Conservation (phyloP, 1,140 invertebrate species). For the Lanistes nyassanus region DNA sequence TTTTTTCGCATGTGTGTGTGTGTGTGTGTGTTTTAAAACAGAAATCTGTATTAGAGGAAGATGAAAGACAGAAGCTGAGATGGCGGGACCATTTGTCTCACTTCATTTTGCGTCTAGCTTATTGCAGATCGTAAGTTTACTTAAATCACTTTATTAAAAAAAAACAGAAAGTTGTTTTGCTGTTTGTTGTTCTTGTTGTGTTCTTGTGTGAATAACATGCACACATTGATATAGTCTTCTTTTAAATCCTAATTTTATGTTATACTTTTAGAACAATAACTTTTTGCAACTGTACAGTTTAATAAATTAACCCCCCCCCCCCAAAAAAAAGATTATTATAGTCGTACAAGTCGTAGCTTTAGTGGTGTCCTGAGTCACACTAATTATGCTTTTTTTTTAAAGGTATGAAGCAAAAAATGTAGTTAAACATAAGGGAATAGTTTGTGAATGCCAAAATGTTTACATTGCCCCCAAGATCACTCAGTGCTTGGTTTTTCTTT, state of each 20-base stretch:
- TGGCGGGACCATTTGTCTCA: slow-evolving; percentile 90
- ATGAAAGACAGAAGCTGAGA: slow-evolving; percentile 69
- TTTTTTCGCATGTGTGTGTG: neutral
- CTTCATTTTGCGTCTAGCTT: slow-evolving; percentile 90
- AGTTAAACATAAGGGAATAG: no score
- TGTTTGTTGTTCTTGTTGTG: neutral
- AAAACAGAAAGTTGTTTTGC: neutral
- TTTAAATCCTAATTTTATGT: neutral
- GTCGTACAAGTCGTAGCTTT: no score
- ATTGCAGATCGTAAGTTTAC: slow-evolving; percentile 74
- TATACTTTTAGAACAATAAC: neutral
- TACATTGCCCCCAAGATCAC: no score
- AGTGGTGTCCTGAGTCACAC: no score
- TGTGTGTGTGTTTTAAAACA: slow-evolving; percentile 21
- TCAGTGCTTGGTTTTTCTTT: no score
- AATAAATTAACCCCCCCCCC: neutral
- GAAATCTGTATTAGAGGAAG: slow-evolving; percentile 27
- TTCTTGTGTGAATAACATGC: neutral
- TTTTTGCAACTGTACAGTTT: neutral
- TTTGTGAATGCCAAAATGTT: no score
- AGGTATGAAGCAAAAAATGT: no score
- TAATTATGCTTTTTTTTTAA: no score
- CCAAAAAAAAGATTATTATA: neutral
- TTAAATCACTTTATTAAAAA: neutral
- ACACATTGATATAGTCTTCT: neutral